phyloP scores from a whole-genome alignment of 2,888 invertebrate species.

The Polyommatus iphigenia region DNA sequence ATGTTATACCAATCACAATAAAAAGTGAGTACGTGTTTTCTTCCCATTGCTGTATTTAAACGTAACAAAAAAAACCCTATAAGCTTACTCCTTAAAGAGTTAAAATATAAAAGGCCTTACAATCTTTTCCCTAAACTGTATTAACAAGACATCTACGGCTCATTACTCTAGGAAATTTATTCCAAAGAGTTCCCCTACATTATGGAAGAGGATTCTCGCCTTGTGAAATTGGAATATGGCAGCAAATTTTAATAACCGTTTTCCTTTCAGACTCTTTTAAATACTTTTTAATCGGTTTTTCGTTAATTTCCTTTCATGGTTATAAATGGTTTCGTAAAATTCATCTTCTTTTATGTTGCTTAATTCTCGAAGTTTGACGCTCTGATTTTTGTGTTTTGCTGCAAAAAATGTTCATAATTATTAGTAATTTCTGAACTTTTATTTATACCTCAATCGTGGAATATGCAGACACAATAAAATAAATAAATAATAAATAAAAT shows the following conservation, averaged over 20 bases:
- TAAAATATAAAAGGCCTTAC: neutral
- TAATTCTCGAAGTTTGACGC: neutral
- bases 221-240: constrained; percentile 1
- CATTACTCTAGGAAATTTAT: neutral
- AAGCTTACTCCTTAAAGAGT: neutral
- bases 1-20: too few relatives aligned
- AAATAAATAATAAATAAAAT: too few relatives aligned
- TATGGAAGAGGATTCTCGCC: neutral
- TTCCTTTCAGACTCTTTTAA: constrained; percentile 7
- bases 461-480: too few relatives aligned
- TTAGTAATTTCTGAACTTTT: too few relatives aligned
- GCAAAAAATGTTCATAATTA: neutral
- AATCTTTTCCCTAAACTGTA: neutral
- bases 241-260: constrained; percentile 1
- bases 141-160: constrained; percentile 8
- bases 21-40: too few relatives aligned
- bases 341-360: neutral
- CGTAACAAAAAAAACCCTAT: too few relatives aligned
- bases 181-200: neutral
- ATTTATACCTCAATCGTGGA: too few relatives aligned
- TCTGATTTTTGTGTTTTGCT: neutral
- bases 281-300: constrained; percentile 21
- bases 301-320: constrained; percentile 11
- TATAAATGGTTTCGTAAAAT: neutral
- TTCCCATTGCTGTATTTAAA: too few relatives aligned